These are phyloP conservation scores for Netelia inedita DNA, from an alignment of 2,888 invertebrate genomes.

Conservation along the genomic window DNA sequence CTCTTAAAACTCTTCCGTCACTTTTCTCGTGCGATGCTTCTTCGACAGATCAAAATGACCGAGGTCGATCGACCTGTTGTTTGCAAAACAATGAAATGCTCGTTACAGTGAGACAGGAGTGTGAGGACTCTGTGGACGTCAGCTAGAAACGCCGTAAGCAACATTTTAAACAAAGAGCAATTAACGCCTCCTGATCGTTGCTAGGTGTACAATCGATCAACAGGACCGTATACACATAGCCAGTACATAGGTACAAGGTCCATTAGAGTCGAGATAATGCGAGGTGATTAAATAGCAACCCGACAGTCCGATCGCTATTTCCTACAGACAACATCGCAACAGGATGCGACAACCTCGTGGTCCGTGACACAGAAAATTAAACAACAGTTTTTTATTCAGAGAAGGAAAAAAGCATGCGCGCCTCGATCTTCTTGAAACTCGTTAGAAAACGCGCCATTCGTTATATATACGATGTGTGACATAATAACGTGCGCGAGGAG, in stretches of 20 bases:
- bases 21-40: slow-evolving; percentile 2
- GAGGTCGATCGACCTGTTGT: slow-evolving; percentile 21
- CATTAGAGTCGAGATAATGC: slow-evolving; percentile 67
- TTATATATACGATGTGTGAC: not conserved
- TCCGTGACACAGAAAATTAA: not conserved
- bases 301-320: slow-evolving; percentile 21
- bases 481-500: not conserved
- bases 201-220: slow-evolving; percentile 23
- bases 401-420: not conserved
- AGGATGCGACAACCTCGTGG: slow-evolving; percentile 5
- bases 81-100: slow-evolving; percentile 76
- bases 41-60: slow-evolving; percentile 9
- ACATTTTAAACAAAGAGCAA: slow-evolving; percentile 76
- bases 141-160: slow-evolving; percentile 64
- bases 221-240: not conserved
- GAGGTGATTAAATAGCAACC: slow-evolving; percentile 31
- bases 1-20: too few species aligned
- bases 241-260: slow-evolving; percentile 14
- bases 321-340: not conserved
- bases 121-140: slow-evolving; percentile 66
- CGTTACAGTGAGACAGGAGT: slow-evolving; percentile 72
- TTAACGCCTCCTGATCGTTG: slow-evolving; percentile 72
- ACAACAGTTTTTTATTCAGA: not conserved
- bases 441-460: not conserved
- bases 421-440: not conserved